These are phyloP conservation scores for Hylaeus anthracinus DNA, from an alignment of 1,140 invertebrate genomes.

Conservation along the genomic window DNA sequence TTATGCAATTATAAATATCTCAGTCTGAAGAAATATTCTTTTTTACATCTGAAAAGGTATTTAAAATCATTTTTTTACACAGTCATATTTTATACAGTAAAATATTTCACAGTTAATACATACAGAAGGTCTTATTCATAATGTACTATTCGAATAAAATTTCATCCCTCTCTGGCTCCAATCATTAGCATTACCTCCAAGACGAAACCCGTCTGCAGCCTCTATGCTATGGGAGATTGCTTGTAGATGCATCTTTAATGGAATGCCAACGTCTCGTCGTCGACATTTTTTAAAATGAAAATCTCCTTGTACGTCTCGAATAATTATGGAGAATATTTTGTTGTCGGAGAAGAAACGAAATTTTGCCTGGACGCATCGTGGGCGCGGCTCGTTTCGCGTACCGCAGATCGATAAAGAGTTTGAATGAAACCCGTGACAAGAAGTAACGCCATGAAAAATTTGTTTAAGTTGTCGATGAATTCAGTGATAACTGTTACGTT, in stretches of 20 bases:
- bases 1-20: too few species aligned
- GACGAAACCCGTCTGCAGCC: neutral
- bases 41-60: too few species aligned
- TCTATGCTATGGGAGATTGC: slow-evolving; percentile 19
- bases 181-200: slow-evolving; percentile 1
- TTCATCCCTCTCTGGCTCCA: neutral
- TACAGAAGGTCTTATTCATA: too few species aligned
- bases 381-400: slow-evolving; percentile 44
- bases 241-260: slow-evolving; percentile 46
- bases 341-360: slow-evolving; percentile 11
- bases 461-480: neutral
- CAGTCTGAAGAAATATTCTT: too few species aligned
- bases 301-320: neutral
- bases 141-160: neutral
- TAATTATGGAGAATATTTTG: slow-evolving; percentile 28
- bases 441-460: neutral
- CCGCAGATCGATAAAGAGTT: slow-evolving; percentile 47
- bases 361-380: slow-evolving; percentile 32
- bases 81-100: too few species aligned
- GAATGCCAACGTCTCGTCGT: slow-evolving; percentile 29
- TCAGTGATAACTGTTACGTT: neutral
- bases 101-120: too few species aligned
- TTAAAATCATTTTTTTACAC: too few species aligned
- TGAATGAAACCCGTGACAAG: slow-evolving; percentile 33
- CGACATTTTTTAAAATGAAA: neutral